These are phyloP conservation scores for Copsychus sechellarum DNA, from an alignment of 2,113 vertebrate genomes.

Conservation along the genomic window DNA sequence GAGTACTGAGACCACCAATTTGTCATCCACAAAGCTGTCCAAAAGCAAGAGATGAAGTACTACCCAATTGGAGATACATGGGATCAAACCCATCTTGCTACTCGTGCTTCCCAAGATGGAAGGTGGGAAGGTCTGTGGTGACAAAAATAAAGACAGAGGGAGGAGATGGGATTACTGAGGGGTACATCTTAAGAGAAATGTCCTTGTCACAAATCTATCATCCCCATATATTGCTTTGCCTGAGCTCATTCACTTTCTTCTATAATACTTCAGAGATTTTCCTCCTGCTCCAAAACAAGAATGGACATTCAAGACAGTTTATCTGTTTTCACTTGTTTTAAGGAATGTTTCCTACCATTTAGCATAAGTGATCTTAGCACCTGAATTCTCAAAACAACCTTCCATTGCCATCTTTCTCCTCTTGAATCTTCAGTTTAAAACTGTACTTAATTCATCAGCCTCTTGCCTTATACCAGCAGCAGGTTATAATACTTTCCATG, in stretches of 20 bases:
- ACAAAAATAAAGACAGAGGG: neutral
- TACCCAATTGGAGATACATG: neutral
- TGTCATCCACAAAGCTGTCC: neutral
- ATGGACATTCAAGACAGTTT: neutral
- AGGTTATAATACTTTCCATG: neutral
- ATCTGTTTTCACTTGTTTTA: neutral
- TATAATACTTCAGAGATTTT: neutral
- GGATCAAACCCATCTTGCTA: neutral
- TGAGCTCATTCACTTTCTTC: neutral
- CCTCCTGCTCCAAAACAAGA: neutral
- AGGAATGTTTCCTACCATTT: neutral
- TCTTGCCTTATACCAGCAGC: neutral
- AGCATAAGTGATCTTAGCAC: neutral
- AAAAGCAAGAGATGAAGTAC: neutral
- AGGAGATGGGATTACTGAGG: neutral
- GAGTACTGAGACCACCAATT: neutral
- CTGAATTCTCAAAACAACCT: neutral
- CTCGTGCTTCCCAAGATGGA: neutral
- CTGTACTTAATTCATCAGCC: neutral
- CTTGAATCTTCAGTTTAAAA: neutral
- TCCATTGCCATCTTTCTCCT: neutral
- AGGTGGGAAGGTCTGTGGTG: neutral
- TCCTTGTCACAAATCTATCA: neutral
- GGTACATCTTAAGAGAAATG: neutral
- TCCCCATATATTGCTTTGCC: neutral